Evolutionary conservation across 2,888 invertebrate genomes (phyloP), one percentile per base, ranked within the genome.

Genomic region (Standfussiana lucernea): DNA sequence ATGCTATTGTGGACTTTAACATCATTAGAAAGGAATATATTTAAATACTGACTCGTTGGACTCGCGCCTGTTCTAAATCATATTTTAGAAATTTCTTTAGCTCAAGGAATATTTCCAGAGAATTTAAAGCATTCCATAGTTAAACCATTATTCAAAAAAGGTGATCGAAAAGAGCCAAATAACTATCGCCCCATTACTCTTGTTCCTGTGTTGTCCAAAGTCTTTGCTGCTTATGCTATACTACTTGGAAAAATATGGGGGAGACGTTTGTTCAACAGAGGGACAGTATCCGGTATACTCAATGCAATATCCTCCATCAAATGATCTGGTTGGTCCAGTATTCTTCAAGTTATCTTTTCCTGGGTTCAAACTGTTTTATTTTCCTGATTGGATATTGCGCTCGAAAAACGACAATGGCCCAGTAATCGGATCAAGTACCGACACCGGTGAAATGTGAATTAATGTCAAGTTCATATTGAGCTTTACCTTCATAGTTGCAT

Each of bases 311-410:
- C 6, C 66, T 35, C 32, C 7, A 56, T n/a, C 8, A 24, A 65
- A 65, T 40, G 13, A 56, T 72, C 18, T n/a, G 32, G 42, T 24
- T 65, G 72, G 28, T 66, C 65, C 24, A 42, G 66, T 42, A 32
- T 56, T 72, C 66, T 53, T 21, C 32, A 42, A 35, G 40, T 11
- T 40, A 40, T 35, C 24, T 42, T 53, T 24, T 18, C 10, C 53
- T 32, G 18, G 18, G 24, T 18, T 42, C 15, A 35, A 35, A 35
- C 18, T 68, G n/a, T 18, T 50, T 66, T 40, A 50, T 66, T 5
- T 67, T 73, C 28, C 28, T 28, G 15, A 59, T 45, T 18, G 15
- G 15, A 35, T 62, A 72, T 68, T 68, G 18, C 21, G 15, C 18
- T 15, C 47, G 11, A 56, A 62, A 62, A 50, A 15, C 32, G 1